Evolutionary conservation across 2,888 invertebrate species (phyloP).

Genomic region (Galeopsomyia nigrocyanea): DNA sequence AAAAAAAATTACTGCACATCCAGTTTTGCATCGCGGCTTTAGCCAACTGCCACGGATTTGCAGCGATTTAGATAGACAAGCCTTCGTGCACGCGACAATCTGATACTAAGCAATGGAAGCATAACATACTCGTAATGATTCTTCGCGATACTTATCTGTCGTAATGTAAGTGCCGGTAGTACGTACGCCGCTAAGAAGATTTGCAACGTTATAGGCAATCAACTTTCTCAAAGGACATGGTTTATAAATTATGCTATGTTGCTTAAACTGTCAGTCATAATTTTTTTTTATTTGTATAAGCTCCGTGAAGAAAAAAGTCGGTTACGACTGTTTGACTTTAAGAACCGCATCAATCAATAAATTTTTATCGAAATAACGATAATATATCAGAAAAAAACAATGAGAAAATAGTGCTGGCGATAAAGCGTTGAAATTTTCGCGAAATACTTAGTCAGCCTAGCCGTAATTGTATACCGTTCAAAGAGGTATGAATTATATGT

Average conservation of each 20-base stretch:
- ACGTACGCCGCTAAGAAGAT: too few species aligned
- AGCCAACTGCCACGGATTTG: not conserved
- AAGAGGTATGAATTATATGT: not conserved
- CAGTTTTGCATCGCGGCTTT: not conserved
- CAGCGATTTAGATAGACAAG: not conserved
- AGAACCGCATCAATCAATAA: not conserved
- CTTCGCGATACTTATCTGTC: not conserved
- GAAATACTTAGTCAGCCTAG: conserved; percentile 1
- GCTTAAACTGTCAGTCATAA: too few species aligned
- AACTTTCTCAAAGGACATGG: not conserved
- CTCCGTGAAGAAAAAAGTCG: not conserved
- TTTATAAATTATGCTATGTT: not conserved
- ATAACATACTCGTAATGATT: conserved; percentile 5
- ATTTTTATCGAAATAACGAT: conserved; percentile 13
- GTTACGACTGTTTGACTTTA: not conserved
- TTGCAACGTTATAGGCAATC: too few species aligned
- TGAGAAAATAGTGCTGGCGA: not conserved
- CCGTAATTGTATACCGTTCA: conserved; percentile 13
- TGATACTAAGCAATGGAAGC: conserved; percentile 12
- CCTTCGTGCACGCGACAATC: conserved; percentile 12
- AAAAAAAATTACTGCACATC: not conserved
- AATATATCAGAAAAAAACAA: conserved; percentile 3
- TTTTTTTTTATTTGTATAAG: not conserved
- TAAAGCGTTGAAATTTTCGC: not conserved
- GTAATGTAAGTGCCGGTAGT: not conserved